These are phyloP conservation scores for Phalacrocorax pelagicus DNA, from an alignment of 2,113 vertebrate species.

Conservation along the genomic window DNA sequence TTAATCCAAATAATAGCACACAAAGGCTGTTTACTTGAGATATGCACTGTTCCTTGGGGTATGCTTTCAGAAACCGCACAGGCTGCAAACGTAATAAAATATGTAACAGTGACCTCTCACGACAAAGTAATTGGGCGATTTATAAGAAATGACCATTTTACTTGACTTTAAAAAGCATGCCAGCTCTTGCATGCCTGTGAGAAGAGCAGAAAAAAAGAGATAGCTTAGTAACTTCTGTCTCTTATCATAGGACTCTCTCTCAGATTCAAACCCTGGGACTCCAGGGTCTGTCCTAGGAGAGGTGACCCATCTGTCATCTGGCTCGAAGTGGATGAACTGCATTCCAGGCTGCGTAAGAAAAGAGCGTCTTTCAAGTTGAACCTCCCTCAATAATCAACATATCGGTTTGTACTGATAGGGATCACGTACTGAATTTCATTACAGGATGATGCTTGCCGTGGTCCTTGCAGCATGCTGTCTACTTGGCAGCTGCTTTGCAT, in stretches of 20 bases:
- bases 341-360: background rate
- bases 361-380: background rate
- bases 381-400: background rate
- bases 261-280: background rate
- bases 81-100: background rate
- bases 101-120: background rate
- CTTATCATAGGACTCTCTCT: accelerated
- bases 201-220: background rate
- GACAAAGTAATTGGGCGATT: background rate
- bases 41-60: background rate
- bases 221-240: background rate
- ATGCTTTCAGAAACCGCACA: background rate
- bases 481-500: background rate
- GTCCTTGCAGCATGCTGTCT: background rate
- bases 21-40: background rate
- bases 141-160: background rate
- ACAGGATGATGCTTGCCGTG: background rate
- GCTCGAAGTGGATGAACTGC: background rate
- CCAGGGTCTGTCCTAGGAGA: background rate
- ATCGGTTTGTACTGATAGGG: background rate
- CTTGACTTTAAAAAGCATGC: background rate
- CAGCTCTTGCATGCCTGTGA: background rate
- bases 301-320: background rate
- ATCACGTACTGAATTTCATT: background rate
- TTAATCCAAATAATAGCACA: background rate